Conservation (phyloP, 2,797 vertebrate genomes). For the Melanotaenia parkinsoni region DNA sequence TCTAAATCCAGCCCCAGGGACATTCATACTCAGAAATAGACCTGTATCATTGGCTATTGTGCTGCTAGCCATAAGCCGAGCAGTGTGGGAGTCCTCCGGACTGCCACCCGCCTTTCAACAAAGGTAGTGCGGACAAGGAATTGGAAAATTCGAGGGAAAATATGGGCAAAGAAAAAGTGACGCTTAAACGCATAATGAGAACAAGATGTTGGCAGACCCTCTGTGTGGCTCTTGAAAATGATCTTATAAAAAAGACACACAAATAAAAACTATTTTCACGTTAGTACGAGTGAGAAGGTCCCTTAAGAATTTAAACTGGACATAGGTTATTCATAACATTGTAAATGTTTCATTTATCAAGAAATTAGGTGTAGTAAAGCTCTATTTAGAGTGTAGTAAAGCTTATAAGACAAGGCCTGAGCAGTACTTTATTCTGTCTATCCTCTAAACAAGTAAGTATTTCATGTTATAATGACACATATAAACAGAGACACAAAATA, state of each 20-base stretch:
- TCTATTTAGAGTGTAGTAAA: too few species aligned
- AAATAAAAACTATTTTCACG: conserved; percentile 18
- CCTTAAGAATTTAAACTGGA: background rate
- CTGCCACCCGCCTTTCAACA: conserved; percentile 9
- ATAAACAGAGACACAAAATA: background rate
- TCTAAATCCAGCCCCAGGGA: conserved; percentile 66
- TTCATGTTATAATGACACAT: background rate
- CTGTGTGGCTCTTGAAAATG: conserved; percentile 1
- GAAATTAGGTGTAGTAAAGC: too few species aligned
- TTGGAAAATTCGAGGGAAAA: conserved; percentile 33
- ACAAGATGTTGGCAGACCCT: conserved; percentile 36
- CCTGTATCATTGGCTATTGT: conserved; percentile 44
- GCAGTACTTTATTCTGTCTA: background rate
- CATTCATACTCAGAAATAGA: conserved; percentile 60
- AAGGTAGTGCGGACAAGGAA: conserved; percentile 9
- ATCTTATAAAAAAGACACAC: background rate
- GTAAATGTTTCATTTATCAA: background rate
- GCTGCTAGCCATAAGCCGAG: conserved; percentile 35
- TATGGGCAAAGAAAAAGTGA: conserved; percentile 37
- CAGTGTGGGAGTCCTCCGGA: conserved; percentile 24
- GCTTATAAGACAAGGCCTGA: background rate
- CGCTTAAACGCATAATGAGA: conserved; percentile 46
- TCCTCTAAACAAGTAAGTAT: background rate
- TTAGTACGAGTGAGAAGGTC: background rate
- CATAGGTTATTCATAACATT: background rate